Conservation (phyloP, 1,140 invertebrate species). For the Periplaneta americana region DNA sequence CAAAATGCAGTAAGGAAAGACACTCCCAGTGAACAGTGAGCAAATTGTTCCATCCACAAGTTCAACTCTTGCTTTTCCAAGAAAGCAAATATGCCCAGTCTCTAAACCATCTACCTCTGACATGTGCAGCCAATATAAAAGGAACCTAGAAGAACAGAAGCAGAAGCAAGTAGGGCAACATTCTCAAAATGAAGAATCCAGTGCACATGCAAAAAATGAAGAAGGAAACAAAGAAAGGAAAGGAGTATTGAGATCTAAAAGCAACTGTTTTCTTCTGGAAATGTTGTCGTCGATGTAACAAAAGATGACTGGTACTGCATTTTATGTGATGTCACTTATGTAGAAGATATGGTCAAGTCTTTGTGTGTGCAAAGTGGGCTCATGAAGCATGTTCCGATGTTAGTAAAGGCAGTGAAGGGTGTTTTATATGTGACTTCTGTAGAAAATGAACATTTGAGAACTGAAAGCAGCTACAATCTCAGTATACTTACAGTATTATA, state of each 20-base stretch:
- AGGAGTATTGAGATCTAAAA: not conserved
- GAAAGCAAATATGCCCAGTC: not conserved
- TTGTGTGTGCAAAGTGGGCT: not conserved
- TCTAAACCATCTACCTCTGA: not conserved
- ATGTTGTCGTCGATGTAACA: not conserved
- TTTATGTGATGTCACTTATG: not conserved
- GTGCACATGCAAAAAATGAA: not conserved
- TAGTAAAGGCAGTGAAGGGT: not conserved
- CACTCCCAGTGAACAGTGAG: not conserved
- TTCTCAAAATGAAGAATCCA: not conserved
- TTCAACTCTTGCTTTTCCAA: not conserved
- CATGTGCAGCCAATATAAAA: not conserved
- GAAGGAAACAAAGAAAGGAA: not conserved
- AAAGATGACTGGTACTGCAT: not conserved
- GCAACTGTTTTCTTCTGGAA: not conserved
- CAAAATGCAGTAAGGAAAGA: not conserved
- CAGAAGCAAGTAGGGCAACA: not conserved
- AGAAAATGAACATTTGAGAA: not conserved
- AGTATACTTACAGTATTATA: not conserved
- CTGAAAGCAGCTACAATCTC: no score
- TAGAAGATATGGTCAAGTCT: not conserved
- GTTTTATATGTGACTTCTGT: not conserved
- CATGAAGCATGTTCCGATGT: not conserved
- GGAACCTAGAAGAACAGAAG: no score
- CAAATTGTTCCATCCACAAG: not conserved